phyloP scores from a whole-genome alignment of 2,888 invertebrate genomes.

The Alviniconcha strummeri region DNA sequence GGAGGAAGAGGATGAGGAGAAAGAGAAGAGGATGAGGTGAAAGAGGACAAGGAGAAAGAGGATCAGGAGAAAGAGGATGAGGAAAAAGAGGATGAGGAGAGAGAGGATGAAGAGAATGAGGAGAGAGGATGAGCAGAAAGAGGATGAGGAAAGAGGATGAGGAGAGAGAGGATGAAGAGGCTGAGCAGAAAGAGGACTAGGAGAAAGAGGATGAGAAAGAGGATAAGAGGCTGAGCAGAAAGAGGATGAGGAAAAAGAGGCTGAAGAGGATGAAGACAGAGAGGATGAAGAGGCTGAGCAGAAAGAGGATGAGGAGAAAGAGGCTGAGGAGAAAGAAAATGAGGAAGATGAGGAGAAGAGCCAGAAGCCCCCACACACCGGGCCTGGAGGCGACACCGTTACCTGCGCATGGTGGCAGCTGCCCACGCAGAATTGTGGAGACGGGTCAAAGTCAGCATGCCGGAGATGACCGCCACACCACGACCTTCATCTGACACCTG shows the following conservation, averaged over 20 bases:
- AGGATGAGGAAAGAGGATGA: background rate
- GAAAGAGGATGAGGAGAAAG: background rate
- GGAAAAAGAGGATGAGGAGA: background rate
- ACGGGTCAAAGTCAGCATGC: conserved; percentile 77
- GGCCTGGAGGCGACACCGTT: background rate
- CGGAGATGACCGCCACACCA: conserved; percentile 76
- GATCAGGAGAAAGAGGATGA: background rate
- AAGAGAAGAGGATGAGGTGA: background rate
- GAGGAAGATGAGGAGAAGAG: too few species aligned
- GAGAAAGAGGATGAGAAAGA: background rate
- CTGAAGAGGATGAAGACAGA: background rate
- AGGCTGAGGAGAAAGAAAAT: too few species aligned
- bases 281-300: background rate
- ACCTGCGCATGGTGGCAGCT: conserved; percentile 75
- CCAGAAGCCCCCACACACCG: too few species aligned
- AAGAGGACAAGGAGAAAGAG: background rate
- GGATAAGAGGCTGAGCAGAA: background rate
- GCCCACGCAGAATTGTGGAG: conserved; percentile 76
- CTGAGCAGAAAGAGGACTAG: background rate
- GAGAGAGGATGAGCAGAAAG: background rate
- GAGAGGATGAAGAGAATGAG: background rate
- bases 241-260: background rate
- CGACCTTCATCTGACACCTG: conserved; percentile 75
- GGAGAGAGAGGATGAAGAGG: background rate
- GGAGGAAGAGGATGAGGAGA: background rate